A percentile compares a stretch with the other conserved stretches of the same genome.
phyloP scores from a whole-genome alignment of 2,113 vertebrate genomes.

The Neomonachus schauinslandi region DNA sequence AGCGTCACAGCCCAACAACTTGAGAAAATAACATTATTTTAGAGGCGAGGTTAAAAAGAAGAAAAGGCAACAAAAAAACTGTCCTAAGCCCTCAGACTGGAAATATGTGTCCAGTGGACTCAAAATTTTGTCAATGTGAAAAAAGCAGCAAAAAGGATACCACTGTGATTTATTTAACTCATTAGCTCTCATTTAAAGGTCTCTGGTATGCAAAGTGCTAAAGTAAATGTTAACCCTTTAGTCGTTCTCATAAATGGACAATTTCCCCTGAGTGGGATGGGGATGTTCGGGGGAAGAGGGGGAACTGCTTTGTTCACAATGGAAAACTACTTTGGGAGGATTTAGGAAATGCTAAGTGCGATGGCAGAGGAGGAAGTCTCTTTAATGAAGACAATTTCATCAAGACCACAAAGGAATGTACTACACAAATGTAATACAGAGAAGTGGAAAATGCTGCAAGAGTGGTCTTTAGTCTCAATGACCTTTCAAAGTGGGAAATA shows the following conservation, averaged over 20 bases:
- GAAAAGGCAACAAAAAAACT: conserved; percentile 27
- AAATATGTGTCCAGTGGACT: conserved; percentile 20
- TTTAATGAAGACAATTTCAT: not conserved
- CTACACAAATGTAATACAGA: not conserved
- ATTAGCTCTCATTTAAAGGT: not conserved
- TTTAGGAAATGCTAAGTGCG: not conserved
- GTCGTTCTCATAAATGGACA: not conserved
- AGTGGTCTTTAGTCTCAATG: not conserved
- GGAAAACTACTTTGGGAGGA: not conserved
- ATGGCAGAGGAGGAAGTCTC: not conserved
- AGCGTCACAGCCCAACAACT: conserved; percentile 57
- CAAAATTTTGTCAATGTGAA: not conserved
- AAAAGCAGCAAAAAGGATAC: not conserved
- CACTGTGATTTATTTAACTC: conserved; percentile 4
- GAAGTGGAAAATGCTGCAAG: not conserved
- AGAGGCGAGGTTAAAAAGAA: conserved; percentile 29
- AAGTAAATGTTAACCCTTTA: conserved; percentile 56
- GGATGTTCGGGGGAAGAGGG: not conserved
- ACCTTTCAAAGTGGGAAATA: not conserved
- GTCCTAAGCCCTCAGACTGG: not conserved
- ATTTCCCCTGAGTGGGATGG: not conserved
- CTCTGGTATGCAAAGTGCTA: not conserved
- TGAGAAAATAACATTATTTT: conserved; percentile 75
- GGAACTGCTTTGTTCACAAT: not conserved
- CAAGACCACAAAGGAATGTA: not conserved